These are phyloP conservation scores for Acleris literana DNA, from an alignment of 2,888 invertebrate genomes.

Conservation along the genomic window DNA sequence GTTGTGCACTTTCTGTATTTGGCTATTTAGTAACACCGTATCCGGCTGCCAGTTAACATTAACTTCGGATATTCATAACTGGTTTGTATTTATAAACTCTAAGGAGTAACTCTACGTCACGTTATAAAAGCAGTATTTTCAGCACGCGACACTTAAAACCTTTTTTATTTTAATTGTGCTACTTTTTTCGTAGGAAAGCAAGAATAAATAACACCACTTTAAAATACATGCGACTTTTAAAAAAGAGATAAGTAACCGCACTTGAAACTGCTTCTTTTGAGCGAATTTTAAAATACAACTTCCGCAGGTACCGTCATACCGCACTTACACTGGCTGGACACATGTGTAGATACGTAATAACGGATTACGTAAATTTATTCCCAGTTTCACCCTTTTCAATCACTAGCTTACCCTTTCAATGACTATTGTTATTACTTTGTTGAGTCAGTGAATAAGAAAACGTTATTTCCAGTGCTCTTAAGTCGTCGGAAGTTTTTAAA, in stretches of 20 bases:
- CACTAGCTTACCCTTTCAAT: slow-evolving; percentile 35
- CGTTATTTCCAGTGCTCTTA: slow-evolving; percentile 25
- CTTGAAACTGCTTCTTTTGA: too few relatives aligned
- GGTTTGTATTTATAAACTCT: too few relatives aligned
- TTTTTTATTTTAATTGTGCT: not conserved
- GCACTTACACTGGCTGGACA: slow-evolving; percentile 12
- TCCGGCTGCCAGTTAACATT: not conserved
- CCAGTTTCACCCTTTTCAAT: slow-evolving; percentile 33
- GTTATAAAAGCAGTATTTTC: not conserved
- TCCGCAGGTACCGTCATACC: not conserved
- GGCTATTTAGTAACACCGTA: not conserved
- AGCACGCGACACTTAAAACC: not conserved
- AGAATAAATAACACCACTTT: too few relatives aligned
- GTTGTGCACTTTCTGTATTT: too few relatives aligned
- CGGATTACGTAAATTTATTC: slow-evolving; percentile 35
- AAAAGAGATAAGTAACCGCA: too few relatives aligned
- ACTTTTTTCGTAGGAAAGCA: too few relatives aligned
- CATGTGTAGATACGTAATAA: slow-evolving; percentile 25
- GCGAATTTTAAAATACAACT: too few relatives aligned
- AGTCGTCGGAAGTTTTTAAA: slow-evolving; percentile 7
- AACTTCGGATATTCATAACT: not conserved
- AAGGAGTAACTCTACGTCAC: not conserved
- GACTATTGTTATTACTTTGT: slow-evolving; percentile 35
- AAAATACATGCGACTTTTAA: too few relatives aligned
- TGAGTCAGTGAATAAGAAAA: slow-evolving; percentile 33